Percentiles rank a stretch among this genome's conserved stretches.
Evolutionary conservation across 2,113 vertebrate species (phyloP).

Genomic region (Ictalurus furcatus): DNA sequence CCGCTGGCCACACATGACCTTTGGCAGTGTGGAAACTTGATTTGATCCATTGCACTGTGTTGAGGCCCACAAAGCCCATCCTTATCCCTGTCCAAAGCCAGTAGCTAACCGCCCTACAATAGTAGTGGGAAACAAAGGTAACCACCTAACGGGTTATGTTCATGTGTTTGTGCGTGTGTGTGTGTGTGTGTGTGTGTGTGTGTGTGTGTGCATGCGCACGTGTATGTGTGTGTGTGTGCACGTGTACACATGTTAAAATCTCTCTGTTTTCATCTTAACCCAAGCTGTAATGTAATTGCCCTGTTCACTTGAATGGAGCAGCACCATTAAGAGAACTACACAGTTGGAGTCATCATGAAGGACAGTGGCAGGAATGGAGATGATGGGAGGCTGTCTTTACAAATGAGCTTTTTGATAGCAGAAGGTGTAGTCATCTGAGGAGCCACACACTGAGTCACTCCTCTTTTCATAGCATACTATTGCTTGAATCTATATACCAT

Average conservation of each 20-base stretch:
- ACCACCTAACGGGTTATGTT: constrained; percentile 26
- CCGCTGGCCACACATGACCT: constrained; percentile 70
- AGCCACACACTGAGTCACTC: constrained; percentile 30
- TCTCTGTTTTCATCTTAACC: constrained; percentile 29
- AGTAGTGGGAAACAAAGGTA: constrained; percentile 22
- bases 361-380: constrained; percentile 42
- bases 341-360: constrained; percentile 45
- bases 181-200: constrained; percentile 17
- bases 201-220: constrained; percentile 1
- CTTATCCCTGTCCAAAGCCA: constrained; percentile 62
- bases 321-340: constrained; percentile 48
- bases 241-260: constrained; percentile 3
- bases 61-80: constrained; percentile 65
- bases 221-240: constrained; percentile 4
- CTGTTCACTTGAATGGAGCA: constrained; percentile 42
- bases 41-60: constrained; percentile 63
- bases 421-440: constrained; percentile 45
- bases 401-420: constrained; percentile 44
- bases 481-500: constrained; percentile 12
- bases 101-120: constrained; percentile 55
- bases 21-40: constrained; percentile 68
- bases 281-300: constrained; percentile 32
- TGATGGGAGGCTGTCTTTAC: constrained; percentile 46
- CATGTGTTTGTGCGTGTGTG: constrained; percentile 1
- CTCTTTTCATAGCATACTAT: constrained; percentile 15